Conservation (phyloP, 2,888 invertebrate species). For the Cantharis rufa region DNA sequence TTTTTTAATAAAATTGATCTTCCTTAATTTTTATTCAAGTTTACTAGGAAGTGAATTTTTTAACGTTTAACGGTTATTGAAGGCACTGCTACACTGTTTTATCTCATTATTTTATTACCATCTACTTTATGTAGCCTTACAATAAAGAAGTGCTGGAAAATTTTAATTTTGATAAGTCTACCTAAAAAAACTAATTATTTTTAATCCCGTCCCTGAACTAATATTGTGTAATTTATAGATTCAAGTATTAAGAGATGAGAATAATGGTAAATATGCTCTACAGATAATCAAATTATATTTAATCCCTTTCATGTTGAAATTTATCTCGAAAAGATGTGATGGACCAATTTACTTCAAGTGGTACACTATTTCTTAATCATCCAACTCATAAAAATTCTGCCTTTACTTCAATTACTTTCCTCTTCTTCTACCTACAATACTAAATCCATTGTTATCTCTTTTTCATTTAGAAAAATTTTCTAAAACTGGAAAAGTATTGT, state of each 20-base stretch:
- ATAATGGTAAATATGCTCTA: not conserved
- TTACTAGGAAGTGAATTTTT: not conserved
- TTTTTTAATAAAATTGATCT: not conserved
- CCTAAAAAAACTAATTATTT: not conserved
- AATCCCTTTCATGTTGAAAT: not conserved
- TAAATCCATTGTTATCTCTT: not conserved
- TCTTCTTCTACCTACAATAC: not conserved
- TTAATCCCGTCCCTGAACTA: not conserved
- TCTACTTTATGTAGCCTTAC: not conserved
- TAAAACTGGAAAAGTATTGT: not conserved
- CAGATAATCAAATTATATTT: not conserved
- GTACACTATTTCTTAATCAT: not conserved
- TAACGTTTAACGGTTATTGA: not conserved
- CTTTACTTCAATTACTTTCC: not conserved
- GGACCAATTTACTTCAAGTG: not conserved
- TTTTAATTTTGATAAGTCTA: not conserved
- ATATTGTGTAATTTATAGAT: not conserved
- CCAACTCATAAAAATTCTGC: not conserved
- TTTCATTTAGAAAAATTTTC: not conserved
- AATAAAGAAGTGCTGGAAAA: not conserved
- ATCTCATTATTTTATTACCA: not conserved
- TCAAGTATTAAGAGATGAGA: not conserved
- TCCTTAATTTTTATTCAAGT: not conserved
- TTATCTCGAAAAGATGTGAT: not conserved
- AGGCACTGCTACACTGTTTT: not conserved